Base-by-base conservation (phyloP, 2,113 vertebrate genomes). In the Gila orcuttii region DNA sequence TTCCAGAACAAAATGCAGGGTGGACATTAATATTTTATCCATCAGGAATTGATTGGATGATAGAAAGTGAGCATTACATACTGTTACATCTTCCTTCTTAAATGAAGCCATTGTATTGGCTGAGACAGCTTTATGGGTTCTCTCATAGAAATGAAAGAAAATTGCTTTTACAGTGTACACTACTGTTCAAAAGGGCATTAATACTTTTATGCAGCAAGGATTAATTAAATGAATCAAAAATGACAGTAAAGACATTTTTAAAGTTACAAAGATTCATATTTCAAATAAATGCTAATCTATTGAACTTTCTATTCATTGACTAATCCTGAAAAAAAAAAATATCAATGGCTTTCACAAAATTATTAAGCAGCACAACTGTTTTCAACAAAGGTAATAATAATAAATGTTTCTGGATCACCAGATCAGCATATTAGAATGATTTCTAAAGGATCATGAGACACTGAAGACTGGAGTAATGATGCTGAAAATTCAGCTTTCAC, bases 1-100 rank as follows among this genome's bases (percentile, higher is more conserved):
- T 62, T 62, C 36, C 23, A 79, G 36, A 45, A 45, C 12, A 45
- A 23, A 42, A 17, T 9, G 6, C 23, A 60, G 11, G 36, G 4
- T 47, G 60, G 5, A 28, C 12, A 6, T 47, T 12, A n/a, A 42
- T 39, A 62, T 45, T 79, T 62, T 10, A 62, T 64, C 23, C 3
- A 62, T 80, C 42, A 45, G 78, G 59, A 80, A 28, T 64, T 42
- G 8, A 62, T 60, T 25, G 57, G 23, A 73, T n/a, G 69, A 74
- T 42, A 8, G 36, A 17, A 79, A 45, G 55, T n/a, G 31, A 39
- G 33, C 36, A 3, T 47, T 75, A 25, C 12, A 75, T 62, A 28
- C 25, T 28, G 11, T 28, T 36, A 4, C 6, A 71, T 71, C 68
- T 10, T 71, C 36, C 36, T n/a, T 13, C 36, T 36, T n/a, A 21